Evolutionary conservation across 2,797 vertebrate species (phyloP), one percentile per base, ranked within the genome.

Genomic region (Cryptoblepharus egeriae): DNA sequence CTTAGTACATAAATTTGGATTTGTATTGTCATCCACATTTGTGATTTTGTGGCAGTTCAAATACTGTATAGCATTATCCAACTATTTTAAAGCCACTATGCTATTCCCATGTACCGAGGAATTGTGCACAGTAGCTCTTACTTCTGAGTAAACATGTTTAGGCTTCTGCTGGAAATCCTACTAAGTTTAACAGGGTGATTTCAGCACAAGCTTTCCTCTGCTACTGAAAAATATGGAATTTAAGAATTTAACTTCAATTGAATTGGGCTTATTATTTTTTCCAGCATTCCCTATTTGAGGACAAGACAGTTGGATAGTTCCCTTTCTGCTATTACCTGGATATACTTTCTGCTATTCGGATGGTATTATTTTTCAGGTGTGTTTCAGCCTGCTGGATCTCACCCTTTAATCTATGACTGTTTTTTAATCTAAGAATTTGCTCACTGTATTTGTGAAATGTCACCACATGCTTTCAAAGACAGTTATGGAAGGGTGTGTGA

Each of bases 311-410:
- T 74, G n/a, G 76, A 67, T 28, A 57, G n/a, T 58, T 79, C 30
- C n/a, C 35, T 55, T 10, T 83, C 35, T 71, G 26, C 63, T 74
- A 0, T 0, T 28, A 16, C 1, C 0, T 58, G n/a, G n/a, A n/a
- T n/a, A n/a, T n/a, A n/a, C n/a, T n/a, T n/a, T n/a, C n/a, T n/a
- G n/a, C 0, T 52, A 67, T 18, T 18, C 32, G 63, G 61, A 78
- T 32, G 24, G 22, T 4, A 18, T 84, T 84, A 28, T 63, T 78
- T 57, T 57, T 22, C 69, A 83, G 69, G 60, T 65, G 49, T 84
- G 63, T 71, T 84, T 68, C 55, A 65, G 22, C 70, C 2, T 68
- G n/a, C 39, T 37, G 52, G 39, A 49, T 60, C 22, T 57, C n/a
- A 58, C 7, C 22, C 32, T 65, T 65, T 65, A 32, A 65, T 32